Evolutionary conservation across 2,113 vertebrate genomes (phyloP).

Genomic region (Alethe castanea): DNA sequence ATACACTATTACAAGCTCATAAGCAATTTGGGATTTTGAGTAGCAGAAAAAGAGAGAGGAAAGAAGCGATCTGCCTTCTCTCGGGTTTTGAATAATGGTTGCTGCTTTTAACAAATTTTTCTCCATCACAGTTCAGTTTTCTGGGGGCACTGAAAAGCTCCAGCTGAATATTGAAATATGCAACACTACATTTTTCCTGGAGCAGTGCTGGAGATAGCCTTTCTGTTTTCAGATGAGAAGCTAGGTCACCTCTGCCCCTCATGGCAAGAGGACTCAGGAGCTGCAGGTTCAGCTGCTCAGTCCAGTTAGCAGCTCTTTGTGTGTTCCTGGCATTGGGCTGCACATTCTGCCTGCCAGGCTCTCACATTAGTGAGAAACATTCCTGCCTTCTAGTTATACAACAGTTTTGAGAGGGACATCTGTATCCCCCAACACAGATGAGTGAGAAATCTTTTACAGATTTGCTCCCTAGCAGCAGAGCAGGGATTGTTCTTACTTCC

Average conservation of each 20-base stretch:
- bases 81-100: neutral
- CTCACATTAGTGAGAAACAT: neutral
- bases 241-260: neutral
- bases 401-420: neutral
- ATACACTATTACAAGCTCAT: neutral
- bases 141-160: neutral
- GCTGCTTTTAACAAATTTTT: neutral
- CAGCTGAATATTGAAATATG: neutral
- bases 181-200: neutral
- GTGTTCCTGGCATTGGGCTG: neutral
- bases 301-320: neutral
- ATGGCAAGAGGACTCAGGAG: neutral
- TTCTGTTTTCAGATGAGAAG: neutral
- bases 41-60: neutral
- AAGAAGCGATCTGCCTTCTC: neutral
- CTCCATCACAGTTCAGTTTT: neutral
- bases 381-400: neutral
- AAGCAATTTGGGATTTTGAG: neutral
- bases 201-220: neutral
- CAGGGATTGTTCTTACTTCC: neutral
- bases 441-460: neutral
- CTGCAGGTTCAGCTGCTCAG: neutral
- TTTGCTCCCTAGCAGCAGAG: neutral
- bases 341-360: neutral
- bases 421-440: neutral